Percentiles rank a stretch among this genome's conserved stretches.
phyloP scores from a whole-genome alignment of 2,888 invertebrate genomes.

The Tholera decimalis region DNA sequence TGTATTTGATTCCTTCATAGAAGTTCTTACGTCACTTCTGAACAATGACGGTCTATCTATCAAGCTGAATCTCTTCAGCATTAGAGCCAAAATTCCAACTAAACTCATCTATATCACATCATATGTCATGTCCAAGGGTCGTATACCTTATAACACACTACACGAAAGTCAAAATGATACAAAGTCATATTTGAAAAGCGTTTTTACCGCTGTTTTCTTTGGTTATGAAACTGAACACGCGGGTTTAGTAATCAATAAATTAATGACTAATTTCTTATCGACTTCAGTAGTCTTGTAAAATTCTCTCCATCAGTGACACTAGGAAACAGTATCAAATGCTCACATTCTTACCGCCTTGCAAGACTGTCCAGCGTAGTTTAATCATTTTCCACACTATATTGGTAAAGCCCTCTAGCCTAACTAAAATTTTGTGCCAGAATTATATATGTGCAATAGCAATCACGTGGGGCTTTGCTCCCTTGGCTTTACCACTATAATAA shows the following conservation, averaged over 20 bases:
- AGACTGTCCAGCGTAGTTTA: no score
- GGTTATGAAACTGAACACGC: no score
- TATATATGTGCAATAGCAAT: no score
- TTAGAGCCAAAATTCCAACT: conserved; percentile 52
- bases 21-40: conserved; percentile 43
- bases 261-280: no score
- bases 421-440: no score
- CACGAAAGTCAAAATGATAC: conserved; percentile 15
- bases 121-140: conserved; percentile 48
- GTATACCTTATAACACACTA: conserved; percentile 6
- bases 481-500: no score
- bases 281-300: not conserved
- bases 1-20: conserved; percentile 31
- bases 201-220: not conserved
- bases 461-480: no score
- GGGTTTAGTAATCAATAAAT: not conserved
- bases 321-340: not conserved
- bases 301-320: not conserved
- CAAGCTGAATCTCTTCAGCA: conserved; percentile 46
- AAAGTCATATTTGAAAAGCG: not conserved
- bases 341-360: no score
- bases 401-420: no score
- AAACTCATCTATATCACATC: conserved; percentile 63
- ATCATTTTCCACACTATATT: no score
- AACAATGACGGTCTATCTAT: conserved; percentile 53